Conservation (phyloP, 2,113 vertebrate species). For the Calypte anna region DNA sequence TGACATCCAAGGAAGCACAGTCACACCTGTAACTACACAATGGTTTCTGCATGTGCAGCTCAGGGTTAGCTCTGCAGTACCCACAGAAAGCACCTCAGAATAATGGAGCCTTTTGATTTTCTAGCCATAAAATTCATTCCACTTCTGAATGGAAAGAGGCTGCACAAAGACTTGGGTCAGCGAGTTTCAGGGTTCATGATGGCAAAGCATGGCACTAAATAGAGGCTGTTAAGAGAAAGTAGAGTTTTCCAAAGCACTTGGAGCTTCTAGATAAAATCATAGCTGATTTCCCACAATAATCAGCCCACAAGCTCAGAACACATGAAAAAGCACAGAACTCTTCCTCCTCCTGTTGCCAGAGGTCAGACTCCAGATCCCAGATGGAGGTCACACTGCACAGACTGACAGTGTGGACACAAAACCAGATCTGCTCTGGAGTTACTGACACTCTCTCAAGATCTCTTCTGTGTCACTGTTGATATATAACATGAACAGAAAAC, state of each 20-base stretch:
- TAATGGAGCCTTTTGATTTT: neutral
- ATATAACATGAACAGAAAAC: rapidly evolving
- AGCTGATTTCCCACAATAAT: neutral
- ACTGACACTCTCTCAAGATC: neutral
- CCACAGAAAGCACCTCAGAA: neutral
- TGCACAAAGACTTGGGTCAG: neutral
- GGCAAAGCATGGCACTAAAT: neutral
- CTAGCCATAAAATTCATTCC: neutral
- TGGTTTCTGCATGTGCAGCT: neutral
- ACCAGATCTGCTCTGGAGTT: rapidly evolving
- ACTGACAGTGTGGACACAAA: neutral
- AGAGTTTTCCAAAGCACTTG: neutral
- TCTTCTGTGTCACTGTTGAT: neutral
- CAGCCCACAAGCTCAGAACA: neutral
- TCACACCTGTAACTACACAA: rapidly evolving
- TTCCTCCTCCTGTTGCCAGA: neutral
- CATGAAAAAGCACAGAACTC: neutral
- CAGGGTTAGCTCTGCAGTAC: neutral
- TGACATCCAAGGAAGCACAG: neutral
- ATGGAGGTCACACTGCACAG: rapidly evolving
- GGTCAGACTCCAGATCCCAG: neutral
- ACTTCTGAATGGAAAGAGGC: neutral
- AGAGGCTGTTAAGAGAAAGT: neutral
- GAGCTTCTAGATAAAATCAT: neutral
- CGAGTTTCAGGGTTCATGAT: neutral